Evolutionary conservation across 1,140 invertebrate genomes (phyloP).

Genomic region (Brachionus plicatilis): DNA sequence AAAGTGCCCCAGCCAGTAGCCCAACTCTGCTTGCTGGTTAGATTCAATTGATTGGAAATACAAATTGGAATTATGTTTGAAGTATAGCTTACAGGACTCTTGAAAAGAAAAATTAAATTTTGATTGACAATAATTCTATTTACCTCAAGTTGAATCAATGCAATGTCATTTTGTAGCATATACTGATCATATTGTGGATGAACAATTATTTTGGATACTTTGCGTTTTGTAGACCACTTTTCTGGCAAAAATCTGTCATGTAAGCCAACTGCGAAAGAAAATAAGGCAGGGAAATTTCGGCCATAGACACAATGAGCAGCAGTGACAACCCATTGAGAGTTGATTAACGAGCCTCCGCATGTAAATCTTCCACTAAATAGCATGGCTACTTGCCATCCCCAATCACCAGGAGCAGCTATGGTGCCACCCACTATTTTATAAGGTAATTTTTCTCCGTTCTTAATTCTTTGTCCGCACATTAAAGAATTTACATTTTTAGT

Average conservation of each 20-base stretch:
- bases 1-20: conserved; percentile 37
- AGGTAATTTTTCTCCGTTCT: not conserved
- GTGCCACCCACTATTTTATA: conserved; percentile 28
- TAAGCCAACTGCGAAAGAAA: not conserved
- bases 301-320: conserved; percentile 38
- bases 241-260: not conserved
- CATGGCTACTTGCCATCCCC: conserved; percentile 39
- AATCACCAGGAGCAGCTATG: conserved; percentile 19
- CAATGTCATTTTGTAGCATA: conserved; percentile 17
- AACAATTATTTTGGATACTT: not conserved
- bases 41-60: not conserved
- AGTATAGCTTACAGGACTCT: not conserved
- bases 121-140: not conserved
- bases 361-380: not conserved
- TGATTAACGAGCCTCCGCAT: conserved; percentile 19
- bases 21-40: not conserved
- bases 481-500: not conserved
- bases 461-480: not conserved
- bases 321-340: conserved; percentile 19
- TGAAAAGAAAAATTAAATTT: not conserved
- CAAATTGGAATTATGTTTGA: conserved; percentile 3
- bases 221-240: not conserved
- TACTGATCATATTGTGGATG: not conserved
- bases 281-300: not conserved
- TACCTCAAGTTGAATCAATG: conserved; percentile 31